phyloP scores from a whole-genome alignment of 2,797 vertebrate genomes.

The Rhinophrynus dorsalis region DNA sequence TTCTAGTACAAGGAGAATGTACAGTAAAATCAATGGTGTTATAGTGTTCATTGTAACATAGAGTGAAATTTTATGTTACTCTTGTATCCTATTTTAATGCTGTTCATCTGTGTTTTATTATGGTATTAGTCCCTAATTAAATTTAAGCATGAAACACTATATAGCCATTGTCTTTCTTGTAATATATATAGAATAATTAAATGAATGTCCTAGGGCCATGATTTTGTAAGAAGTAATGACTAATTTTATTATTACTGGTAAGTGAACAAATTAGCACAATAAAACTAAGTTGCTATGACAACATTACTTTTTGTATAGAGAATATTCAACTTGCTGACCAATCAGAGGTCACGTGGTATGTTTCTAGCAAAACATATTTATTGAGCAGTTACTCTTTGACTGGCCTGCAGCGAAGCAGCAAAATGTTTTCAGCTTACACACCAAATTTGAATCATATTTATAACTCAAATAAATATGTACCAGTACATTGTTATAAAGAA shows the following conservation, averaged over 20 bases:
- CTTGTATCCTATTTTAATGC: constrained; percentile 15
- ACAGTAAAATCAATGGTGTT: constrained; percentile 21
- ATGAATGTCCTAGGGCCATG: constrained; percentile 13
- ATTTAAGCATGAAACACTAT: constrained; percentile 6
- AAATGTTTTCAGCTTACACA: not conserved
- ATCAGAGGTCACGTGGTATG: too few relatives aligned
- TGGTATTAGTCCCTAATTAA: not conserved
- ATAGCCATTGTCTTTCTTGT: constrained; percentile 10
- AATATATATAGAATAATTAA: constrained; percentile 40
- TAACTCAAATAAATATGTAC: not conserved
- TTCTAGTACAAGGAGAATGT: constrained; percentile 6
- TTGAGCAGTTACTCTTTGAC: too few relatives aligned
- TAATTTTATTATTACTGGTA: constrained; percentile 8
- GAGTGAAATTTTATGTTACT: constrained; percentile 18
- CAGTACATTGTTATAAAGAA: too few relatives aligned
- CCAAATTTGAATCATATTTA: not conserved
- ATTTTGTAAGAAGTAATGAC: constrained; percentile 6
- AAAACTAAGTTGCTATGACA: not conserved
- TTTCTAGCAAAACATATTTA: too few relatives aligned
- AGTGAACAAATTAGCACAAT: constrained; percentile 13
- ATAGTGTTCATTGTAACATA: constrained; percentile 23
- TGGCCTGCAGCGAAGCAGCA: too few relatives aligned
- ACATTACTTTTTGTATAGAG: not conserved
- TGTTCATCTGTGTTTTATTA: constrained; percentile 34
- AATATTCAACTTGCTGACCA: too few relatives aligned